phyloP scores from a whole-genome alignment of 2,797 vertebrate species.

The Novumbra hubbsi region DNA sequence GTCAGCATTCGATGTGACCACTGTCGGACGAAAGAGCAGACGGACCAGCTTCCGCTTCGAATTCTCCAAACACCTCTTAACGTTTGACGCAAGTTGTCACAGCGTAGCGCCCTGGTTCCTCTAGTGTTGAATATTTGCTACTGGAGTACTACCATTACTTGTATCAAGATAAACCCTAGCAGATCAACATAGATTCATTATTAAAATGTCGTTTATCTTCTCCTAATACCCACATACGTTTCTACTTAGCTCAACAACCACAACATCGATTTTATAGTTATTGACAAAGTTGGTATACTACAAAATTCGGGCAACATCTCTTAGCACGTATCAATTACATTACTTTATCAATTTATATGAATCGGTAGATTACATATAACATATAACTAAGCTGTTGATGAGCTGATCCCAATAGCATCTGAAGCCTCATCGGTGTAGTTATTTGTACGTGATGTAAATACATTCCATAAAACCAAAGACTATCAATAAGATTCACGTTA shows the following conservation, averaged over 20 bases:
- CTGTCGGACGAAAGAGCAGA: constrained; percentile 56
- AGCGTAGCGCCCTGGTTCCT: not conserved
- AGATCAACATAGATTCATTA: not conserved
- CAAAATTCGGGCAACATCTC: not conserved
- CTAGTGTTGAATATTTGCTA: not conserved
- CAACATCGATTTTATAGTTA: not conserved
- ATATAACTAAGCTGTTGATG: not conserved
- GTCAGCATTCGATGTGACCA: constrained; percentile 32
- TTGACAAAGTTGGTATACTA: not conserved
- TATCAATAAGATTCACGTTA: not conserved
- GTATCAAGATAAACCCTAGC: not conserved
- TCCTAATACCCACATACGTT: not conserved
- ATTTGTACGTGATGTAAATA: not conserved
- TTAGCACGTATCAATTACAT: not conserved
- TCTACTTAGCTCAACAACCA: not conserved
- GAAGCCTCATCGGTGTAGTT: not conserved
- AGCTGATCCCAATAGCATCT: not conserved
- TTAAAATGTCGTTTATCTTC: not conserved
- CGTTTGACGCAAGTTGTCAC: not conserved
- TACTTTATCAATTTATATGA: not conserved
- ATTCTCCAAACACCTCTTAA: not conserved
- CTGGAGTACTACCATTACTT: not conserved
- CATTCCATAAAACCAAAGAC: not conserved
- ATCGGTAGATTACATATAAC: not conserved
- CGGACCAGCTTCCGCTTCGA: constrained; percentile 60